Conservation (phyloP, 2,113 vertebrate genomes). For the Garra rufa region DNA sequence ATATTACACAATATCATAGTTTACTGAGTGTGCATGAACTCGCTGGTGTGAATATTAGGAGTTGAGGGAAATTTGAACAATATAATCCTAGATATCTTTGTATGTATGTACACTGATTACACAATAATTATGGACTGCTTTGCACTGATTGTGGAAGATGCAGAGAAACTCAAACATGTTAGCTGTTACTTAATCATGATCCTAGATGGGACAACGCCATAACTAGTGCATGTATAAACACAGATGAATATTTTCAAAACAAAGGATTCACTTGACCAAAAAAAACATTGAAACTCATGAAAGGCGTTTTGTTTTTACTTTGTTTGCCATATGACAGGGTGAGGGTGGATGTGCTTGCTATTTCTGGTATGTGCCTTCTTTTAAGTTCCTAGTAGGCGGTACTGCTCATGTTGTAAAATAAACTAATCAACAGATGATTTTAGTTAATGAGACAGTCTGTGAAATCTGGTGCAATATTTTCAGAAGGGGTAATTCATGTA, state of each 20-base stretch:
- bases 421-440: conserved; percentile 21
- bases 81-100: conserved; percentile 50
- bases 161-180: conserved; percentile 14
- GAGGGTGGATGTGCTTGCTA: conserved; percentile 35
- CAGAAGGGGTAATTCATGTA: conserved; percentile 46
- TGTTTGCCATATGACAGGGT: conserved; percentile 10
- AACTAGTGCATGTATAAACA: conserved; percentile 40
- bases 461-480: conserved; percentile 59
- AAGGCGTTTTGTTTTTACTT: neutral
- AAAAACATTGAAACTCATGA: neutral
- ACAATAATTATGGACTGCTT: conserved; percentile 54
- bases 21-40: conserved; percentile 71
- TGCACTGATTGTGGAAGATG: conserved; percentile 50
- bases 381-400: conserved; percentile 43
- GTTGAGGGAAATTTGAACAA: conserved; percentile 44
- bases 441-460: conserved; percentile 25
- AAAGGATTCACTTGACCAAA: neutral
- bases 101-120: conserved; percentile 62
- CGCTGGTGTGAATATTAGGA: conserved; percentile 61
- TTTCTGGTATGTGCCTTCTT: conserved; percentile 72
- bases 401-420: conserved; percentile 24
- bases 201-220: neutral
- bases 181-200: conserved; percentile 11
- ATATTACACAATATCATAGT: conserved; percentile 55
- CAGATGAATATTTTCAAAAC: conserved; percentile 27